Conservation (phyloP, 2,113 vertebrate genomes). For the Lophochroa leadbeateri region DNA sequence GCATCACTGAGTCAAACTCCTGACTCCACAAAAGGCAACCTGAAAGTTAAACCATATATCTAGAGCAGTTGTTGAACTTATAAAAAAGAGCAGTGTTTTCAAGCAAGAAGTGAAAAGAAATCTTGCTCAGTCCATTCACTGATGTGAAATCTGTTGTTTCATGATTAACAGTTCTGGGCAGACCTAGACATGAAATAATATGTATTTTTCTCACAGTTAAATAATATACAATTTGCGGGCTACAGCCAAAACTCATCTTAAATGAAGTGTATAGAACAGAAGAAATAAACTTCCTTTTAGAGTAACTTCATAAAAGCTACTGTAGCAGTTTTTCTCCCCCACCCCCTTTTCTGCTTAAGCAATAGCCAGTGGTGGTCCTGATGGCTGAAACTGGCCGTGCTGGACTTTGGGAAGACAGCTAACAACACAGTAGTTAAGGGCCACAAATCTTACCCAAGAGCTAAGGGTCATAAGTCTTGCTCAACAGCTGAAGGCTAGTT, state of each 20-base stretch:
- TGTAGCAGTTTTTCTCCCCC: not conserved
- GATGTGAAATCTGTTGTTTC: not conserved
- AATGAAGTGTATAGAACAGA: not conserved
- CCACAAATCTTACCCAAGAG: not conserved
- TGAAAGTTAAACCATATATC: not conserved
- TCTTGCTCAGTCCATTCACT: not conserved
- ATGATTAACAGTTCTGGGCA: not conserved
- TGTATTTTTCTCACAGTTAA: not conserved
- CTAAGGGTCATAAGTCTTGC: not conserved
- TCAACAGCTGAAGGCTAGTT: not conserved
- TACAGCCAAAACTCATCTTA: not conserved
- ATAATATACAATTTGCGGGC: not conserved
- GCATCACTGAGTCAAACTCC: not conserved
- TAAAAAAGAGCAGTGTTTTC: not conserved
- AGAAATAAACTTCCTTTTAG: not conserved
- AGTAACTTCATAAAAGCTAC: not conserved
- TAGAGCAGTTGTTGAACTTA: not conserved
- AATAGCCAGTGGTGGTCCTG: not conserved
- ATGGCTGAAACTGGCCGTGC: accelerated
- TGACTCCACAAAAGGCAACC: not conserved
- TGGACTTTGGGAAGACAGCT: not conserved
- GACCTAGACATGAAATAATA: not conserved
- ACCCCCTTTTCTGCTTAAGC: not conserved
- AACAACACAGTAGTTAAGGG: not conserved
- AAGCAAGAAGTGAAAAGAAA: not conserved